Conservation (phyloP, 2,888 invertebrate species). For the Xestia ashworthii region DNA sequence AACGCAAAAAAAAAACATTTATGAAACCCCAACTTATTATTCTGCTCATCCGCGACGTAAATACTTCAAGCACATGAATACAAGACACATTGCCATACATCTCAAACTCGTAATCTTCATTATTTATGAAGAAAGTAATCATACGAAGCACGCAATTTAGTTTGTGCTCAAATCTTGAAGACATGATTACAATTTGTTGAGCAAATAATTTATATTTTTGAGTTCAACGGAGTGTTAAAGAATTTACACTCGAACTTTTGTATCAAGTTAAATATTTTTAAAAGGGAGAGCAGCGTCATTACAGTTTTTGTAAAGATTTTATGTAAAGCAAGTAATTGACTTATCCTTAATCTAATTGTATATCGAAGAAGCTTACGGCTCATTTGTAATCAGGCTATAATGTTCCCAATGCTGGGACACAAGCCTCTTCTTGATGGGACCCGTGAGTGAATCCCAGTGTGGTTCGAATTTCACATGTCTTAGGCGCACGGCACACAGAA, state of each 20-base stretch:
- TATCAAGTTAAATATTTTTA: constrained; percentile 9
- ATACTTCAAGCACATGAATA: constrained; percentile 7
- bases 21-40: neutral
- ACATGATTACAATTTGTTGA: constrained; percentile 4
- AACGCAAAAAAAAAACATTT: too few species aligned
- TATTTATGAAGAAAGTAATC: constrained; percentile 35
- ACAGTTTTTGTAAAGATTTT: neutral
- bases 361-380: neutral
- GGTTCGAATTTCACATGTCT: too few species aligned
- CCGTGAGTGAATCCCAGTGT: too few species aligned
- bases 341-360: neutral
- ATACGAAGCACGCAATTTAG: constrained; percentile 20
- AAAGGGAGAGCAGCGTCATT: neutral
- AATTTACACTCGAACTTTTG: too few species aligned
- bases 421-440: too few species aligned
- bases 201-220: constrained; percentile 20
- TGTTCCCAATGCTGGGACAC: too few species aligned
- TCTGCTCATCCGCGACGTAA: neutral
- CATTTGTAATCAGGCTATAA: too few species aligned
- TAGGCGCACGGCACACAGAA: too few species aligned
- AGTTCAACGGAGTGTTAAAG: constrained; percentile 13
- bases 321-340: neutral
- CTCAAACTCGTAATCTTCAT: constrained; percentile 28
- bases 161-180: constrained; percentile 24
- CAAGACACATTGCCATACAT: constrained; percentile 5